Conservation (phyloP, 2,797 vertebrate genomes). For the Poeciliopsis turneri region DNA sequence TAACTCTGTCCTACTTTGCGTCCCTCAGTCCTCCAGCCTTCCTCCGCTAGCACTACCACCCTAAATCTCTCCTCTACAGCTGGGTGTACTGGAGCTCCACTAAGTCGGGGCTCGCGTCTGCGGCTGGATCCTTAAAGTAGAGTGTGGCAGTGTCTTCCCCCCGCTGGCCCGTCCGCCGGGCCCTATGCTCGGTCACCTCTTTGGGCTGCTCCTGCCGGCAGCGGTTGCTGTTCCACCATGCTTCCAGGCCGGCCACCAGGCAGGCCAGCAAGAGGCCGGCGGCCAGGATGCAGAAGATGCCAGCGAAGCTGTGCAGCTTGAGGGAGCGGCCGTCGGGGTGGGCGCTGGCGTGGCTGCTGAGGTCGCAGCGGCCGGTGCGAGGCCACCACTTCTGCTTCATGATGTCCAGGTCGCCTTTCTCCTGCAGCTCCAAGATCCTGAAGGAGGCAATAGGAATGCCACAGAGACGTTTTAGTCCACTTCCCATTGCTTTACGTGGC, state of each 20-base stretch:
- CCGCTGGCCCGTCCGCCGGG: conserved; percentile 74
- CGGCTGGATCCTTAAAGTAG: conserved; percentile 85
- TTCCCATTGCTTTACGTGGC: not conserved
- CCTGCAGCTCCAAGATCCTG: conserved; percentile 97
- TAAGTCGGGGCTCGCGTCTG: conserved; percentile 82
- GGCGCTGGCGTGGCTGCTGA: conserved; percentile 85
- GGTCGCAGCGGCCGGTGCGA: conserved; percentile 91
- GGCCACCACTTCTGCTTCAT: conserved; percentile 99
- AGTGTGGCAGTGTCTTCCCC: conserved; percentile 84
- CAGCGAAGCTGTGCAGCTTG: conserved; percentile 97
- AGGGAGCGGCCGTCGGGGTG: conserved; percentile 93
- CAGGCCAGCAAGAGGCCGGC: conserved; percentile 96
- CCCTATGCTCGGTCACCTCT: conserved; percentile 91
- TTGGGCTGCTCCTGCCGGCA: conserved; percentile 95
- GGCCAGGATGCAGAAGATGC: conserved; percentile 97
- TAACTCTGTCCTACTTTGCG: conserved; percentile 34
- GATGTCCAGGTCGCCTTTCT: conserved; percentile 95
- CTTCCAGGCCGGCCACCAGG: conserved; percentile 94
- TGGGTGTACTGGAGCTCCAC: conserved; percentile 85
- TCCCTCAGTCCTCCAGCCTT: conserved; percentile 9
- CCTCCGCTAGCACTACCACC: conserved; percentile 4
- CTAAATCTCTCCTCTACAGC: conserved; percentile 71
- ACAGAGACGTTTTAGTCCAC: not conserved
- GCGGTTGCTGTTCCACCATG: conserved; percentile 96
- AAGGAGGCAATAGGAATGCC: not conserved